Evolutionary conservation across 2,113 vertebrate genomes (phyloP), one percentile per base, ranked within the genome.

Genomic region (Chunga burmeisteri): DNA sequence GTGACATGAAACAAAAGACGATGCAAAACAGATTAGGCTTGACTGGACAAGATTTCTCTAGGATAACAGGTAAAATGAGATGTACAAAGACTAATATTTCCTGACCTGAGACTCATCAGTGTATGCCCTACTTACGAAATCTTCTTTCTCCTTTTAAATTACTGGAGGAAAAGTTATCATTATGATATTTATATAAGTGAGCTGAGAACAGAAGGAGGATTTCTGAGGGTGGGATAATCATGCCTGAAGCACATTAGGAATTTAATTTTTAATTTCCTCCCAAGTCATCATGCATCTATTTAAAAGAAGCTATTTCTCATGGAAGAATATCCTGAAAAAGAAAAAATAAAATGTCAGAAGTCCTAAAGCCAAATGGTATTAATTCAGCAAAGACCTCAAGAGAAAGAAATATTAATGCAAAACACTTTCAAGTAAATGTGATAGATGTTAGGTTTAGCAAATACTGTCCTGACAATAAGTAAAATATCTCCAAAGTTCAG

Each of bases 201-300:
- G 68, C 7, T 34, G 74, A 89, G 61, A 94, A 90, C 65, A 92
- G 93, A 87, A 53, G 49, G n/a, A 94, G 29, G 63, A 94, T 78
- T 74, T 97, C 80, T 95, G 53, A 94, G 90, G 40, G 88, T 61
- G 86, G 67, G 34, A 78, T 92, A 73, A 75, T 93, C 73, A 71
- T 66, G 75, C 73, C 89, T 70, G 83, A 86, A 85, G 77, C 87
- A 86, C 52, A 85, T 89, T 87, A 89, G 12, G 27, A 85, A 65
- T 32, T 75, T 90, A 91, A 94, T 68, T 94, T 94, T 88, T 94
- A 88, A 94, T 96, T 94, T 94, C 3, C 49, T 87, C 88, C 61
- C 55, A 88, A 87, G 32, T 5, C 26, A 52, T 23, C 58, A 14
- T 83, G 71, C 30, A 59, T 89, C 63, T 25, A 66, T 87, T 68